Conservation (phyloP, 2,113 vertebrate species). For the Oncorhynchus nerka region DNA sequence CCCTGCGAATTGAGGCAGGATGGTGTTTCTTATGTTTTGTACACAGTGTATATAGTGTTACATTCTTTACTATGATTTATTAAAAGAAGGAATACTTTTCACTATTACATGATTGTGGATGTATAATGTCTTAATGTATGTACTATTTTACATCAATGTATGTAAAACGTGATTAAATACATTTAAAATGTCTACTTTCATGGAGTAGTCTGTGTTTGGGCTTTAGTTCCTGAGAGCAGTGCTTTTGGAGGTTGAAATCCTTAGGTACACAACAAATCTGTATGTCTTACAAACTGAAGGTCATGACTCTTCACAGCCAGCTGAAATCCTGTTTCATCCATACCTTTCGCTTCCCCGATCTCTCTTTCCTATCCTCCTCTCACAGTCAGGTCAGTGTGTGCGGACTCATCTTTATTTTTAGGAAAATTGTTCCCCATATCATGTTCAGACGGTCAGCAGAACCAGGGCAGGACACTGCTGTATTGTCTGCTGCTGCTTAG, state of each 20-base stretch:
- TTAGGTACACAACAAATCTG: neutral
- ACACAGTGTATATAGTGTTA: too few relatives aligned
- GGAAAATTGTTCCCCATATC: conserved; percentile 55
- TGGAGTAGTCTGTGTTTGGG: too few relatives aligned
- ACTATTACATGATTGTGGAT: too few relatives aligned
- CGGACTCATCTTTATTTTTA: conserved; percentile 65
- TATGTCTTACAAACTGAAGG: neutral
- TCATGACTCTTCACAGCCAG: conserved; percentile 28
- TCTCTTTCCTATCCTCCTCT: conserved; percentile 9
- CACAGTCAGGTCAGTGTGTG: conserved; percentile 18
- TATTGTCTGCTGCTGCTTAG: neutral
- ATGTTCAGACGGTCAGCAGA: conserved; percentile 66
- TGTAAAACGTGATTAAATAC: too few relatives aligned
- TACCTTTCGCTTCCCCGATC: neutral
- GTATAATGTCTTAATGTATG: too few relatives aligned
- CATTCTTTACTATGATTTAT: too few relatives aligned
- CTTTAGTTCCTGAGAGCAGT: too few relatives aligned
- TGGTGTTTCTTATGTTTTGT: too few relatives aligned
- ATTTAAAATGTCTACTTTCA: too few relatives aligned
- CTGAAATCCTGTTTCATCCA: conserved; percentile 4
- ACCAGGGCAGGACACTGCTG: neutral
- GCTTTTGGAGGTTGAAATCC: neutral
- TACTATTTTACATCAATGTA: too few relatives aligned
- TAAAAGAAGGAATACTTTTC: too few relatives aligned
- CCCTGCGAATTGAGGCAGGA: too few relatives aligned